These are phyloP conservation scores for Oxystoma pomonae DNA, from an alignment of 2,888 invertebrate genomes.

Conservation along the genomic window DNA sequence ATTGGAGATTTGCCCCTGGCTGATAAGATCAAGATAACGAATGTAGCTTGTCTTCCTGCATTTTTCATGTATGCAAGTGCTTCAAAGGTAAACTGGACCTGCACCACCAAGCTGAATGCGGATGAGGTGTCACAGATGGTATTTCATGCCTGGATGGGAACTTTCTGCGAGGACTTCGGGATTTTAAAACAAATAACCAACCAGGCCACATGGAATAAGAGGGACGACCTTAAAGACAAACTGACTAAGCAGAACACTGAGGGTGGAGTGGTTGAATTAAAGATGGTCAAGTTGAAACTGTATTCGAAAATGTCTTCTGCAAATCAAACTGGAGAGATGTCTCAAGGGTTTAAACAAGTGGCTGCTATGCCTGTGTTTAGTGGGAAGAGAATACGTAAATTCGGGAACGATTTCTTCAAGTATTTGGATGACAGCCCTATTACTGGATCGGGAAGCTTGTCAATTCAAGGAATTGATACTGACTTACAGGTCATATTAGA, in stretches of 20 bases:
- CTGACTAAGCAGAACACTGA: background rate
- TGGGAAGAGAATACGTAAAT: background rate
- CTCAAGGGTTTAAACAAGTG: background rate
- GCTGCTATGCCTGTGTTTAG: background rate
- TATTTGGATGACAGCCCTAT: background rate
- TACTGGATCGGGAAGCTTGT: background rate
- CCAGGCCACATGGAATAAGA: background rate
- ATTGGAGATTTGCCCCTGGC: no score
- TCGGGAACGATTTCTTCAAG: background rate
- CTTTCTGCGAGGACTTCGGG: background rate
- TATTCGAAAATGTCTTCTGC: background rate
- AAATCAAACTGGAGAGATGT: background rate
- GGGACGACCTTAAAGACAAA: background rate
- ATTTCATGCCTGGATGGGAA: background rate
- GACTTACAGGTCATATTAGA: background rate
- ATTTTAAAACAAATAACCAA: background rate
- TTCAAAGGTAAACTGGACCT: background rate
- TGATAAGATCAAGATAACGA: background rate
- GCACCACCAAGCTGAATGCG: background rate
- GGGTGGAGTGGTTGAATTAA: no score
- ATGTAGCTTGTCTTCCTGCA: background rate
- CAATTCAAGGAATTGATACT: background rate
- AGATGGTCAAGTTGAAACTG: background rate
- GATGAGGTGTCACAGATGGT: background rate
- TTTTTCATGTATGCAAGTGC: background rate